Base-by-base conservation (phyloP, 30 jellyfish, hydroid and myxozoan genomes). In the Morbakka virulenta region DNA sequence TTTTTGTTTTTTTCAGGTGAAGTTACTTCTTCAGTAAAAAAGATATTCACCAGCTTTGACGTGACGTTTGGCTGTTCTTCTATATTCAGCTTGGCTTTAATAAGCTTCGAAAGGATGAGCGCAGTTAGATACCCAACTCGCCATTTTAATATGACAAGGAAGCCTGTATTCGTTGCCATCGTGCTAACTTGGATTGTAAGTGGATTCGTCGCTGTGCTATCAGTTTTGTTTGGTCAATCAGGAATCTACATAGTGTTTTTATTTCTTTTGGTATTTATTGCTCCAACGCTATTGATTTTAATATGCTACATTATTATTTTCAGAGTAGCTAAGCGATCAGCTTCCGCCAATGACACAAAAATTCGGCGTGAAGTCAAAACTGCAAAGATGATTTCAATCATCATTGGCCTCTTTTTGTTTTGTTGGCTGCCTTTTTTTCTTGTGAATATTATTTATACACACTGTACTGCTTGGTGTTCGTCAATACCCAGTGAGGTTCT, bases 391-490 rank as follows among this genome's bases (percentile, higher is more conserved):
- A 57, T 74, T 50, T 74, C 86, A 11, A 31, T 74, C 26, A 74
- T 74, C 24, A 57, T 74, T 11, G 62, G 84, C 9, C 23, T 74
- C 20, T 74, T 74, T 52, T 6, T 74, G 28, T 22, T 74, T n/a
- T 51, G 83, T 30, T 74, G 86, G 86, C 22, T 62, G 31, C 86
- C 86, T 11, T 74, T 74, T 33, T 74, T 74, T 32, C 25, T 74
- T 27, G 28, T 74, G 26, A 74, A 74, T 74, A 74, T 74, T 82
- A 64, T 74, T 2, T 52, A 14, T 26, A 74, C 62, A 14, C 34
- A 23, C 33, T 74, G 86, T 53, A 20, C 9, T 27, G 32, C 28
- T 3, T 61, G 27, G 53, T 74, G 86, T 41, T 33, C 2, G 20
- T 47, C 52, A 14, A n/a, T 52, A 11, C 65, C 84, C 21, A 21